Conservation (phyloP, 1,140 invertebrate species). For the Penaeus vannamei region DNA sequence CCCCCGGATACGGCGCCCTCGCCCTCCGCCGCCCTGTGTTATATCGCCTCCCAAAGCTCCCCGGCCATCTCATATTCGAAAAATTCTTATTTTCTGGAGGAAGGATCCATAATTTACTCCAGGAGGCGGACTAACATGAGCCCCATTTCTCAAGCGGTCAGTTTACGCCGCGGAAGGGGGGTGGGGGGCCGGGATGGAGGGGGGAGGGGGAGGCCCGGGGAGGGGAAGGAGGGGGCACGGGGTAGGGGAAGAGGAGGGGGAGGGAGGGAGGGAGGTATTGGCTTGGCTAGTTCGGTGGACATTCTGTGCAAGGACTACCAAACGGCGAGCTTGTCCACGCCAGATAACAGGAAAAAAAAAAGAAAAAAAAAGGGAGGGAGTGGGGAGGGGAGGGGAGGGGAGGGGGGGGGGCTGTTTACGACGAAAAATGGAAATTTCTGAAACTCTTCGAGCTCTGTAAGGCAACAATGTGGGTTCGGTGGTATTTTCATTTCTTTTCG, state of each 20-base stretch:
- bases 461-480: too few species aligned
- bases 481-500: too few species aligned
- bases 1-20: not conserved
- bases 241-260: not conserved
- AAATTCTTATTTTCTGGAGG: conserved; percentile 64
- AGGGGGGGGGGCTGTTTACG: not conserved
- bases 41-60: conserved; percentile 48
- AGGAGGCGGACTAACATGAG: not conserved
- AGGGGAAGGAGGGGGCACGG: not conserved
- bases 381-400: not conserved
- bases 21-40: conserved; percentile 40
- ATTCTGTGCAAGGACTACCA: not conserved
- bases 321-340: too few species aligned
- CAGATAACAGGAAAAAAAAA: not conserved
- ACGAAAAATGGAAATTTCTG: conserved; percentile 8
- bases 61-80: conserved; percentile 62
- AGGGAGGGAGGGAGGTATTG: not conserved
- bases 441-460: too few species aligned
- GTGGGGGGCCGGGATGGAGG: not conserved
- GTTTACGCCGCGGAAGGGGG: not conserved
- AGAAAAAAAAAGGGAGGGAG: not conserved
- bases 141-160: conserved; percentile 17
- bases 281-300: not conserved
- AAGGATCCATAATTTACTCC: conserved; percentile 56
- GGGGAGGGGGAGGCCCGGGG: not conserved